Evolutionary conservation across 64 coral and sea anemone species (phyloP).

Genomic region (Dendronephthya gigantea): DNA sequence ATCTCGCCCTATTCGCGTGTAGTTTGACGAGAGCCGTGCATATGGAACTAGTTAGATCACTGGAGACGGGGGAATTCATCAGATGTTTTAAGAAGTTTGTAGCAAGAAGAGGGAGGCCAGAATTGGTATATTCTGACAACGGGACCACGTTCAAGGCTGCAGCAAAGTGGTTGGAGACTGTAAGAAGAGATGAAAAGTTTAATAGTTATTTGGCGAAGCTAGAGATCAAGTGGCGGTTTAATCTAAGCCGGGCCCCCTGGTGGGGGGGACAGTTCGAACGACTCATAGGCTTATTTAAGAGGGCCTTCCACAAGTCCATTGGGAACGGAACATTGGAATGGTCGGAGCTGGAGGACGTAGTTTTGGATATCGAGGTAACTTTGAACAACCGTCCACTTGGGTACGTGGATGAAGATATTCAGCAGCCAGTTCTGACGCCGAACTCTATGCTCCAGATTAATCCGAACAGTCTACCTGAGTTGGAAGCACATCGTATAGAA

Average conservation of each 20-base stretch:
- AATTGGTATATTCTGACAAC: not conserved
- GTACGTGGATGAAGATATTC: not conserved
- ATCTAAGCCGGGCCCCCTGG: too few species aligned
- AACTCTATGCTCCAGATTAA: not conserved
- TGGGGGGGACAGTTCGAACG: too few species aligned
- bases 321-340: not conserved
- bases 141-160: not conserved
- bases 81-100: not conserved
- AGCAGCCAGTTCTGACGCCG: not conserved
- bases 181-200: not conserved
- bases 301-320: not conserved
- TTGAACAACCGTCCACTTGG: not conserved
- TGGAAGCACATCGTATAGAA: not conserved
- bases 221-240: not conserved
- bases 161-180: not conserved
- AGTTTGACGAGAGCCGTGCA: constrained; percentile 1
- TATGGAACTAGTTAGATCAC: not conserved
- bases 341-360: not conserved
- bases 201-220: not conserved
- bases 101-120: not conserved
- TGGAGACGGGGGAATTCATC: not conserved
- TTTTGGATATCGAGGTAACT: not conserved
- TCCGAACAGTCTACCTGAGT: not conserved
- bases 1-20: not conserved
- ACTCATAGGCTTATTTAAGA: not conserved